Conservation (phyloP, 2,888 invertebrate genomes). For the Pseudanteris insignis region DNA sequence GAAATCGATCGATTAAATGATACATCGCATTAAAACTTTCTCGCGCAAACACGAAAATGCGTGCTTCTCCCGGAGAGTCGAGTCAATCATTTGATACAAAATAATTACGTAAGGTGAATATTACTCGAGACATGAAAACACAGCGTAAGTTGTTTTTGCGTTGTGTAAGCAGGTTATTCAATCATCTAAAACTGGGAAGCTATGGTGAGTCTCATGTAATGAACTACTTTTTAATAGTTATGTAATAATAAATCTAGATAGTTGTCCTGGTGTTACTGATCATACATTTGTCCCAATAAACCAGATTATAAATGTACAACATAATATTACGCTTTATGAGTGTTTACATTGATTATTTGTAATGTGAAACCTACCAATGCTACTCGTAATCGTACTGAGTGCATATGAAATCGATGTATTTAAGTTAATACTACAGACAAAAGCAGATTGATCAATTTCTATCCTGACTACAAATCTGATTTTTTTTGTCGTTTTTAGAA, state of each 20-base stretch:
- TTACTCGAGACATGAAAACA: slow-evolving; percentile 9
- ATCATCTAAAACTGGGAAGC: slow-evolving; percentile 5
- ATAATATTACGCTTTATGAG: too few species aligned
- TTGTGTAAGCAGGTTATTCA: slow-evolving; percentile 14
- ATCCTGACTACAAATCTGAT: too few species aligned
- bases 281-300: slow-evolving; percentile 8
- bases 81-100: slow-evolving; percentile 6
- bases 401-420: too few species aligned
- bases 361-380: too few species aligned
- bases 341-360: too few species aligned
- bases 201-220: slow-evolving; percentile 7
- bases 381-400: too few species aligned
- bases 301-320: slow-evolving; percentile 1
- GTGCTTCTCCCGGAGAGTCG: not conserved
- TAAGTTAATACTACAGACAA: too few species aligned
- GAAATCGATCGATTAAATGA: too few species aligned
- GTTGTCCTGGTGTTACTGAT: not conserved
- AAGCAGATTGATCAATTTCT: too few species aligned
- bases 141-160: not conserved
- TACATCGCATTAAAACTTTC: too few species aligned
- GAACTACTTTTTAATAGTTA: slow-evolving; percentile 7
- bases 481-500: too few species aligned
- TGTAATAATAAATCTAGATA: slow-evolving; percentile 1
- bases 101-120: slow-evolving; percentile 8
- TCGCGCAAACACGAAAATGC: not conserved